A percentile compares a stretch with the other conserved stretches of the same genome.
Evolutionary conservation across 2,797 vertebrate species (phyloP).

Genomic region (Scarus forsteni): DNA sequence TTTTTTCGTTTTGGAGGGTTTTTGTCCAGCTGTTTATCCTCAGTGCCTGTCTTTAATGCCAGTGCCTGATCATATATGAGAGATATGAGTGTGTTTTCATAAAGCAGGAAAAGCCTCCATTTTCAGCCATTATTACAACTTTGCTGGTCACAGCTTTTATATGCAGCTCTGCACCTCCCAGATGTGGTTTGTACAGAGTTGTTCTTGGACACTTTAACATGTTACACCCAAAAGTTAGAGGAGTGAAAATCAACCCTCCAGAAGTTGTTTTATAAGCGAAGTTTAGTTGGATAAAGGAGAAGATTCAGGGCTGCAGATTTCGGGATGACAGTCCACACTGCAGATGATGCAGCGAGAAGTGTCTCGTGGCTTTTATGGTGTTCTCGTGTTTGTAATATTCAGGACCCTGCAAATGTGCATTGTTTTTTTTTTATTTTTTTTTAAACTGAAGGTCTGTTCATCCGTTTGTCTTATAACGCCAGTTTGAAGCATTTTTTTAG

Average conservation of each 20-base stretch:
- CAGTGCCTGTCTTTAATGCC: slow-evolving; percentile 43
- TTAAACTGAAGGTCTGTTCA: too few relatives aligned
- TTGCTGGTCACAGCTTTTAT: slow-evolving; percentile 50
- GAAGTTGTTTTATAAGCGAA: slow-evolving; percentile 2
- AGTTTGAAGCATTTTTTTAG: too few relatives aligned
- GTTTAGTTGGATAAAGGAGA: slow-evolving; percentile 26
- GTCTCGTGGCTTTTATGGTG: too few relatives aligned
- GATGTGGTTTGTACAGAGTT: slow-evolving; percentile 50
- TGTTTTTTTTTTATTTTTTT: too few relatives aligned
- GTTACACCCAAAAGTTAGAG: slow-evolving; percentile 38
- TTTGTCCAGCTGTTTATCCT: slow-evolving; percentile 27
- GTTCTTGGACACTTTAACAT: slow-evolving; percentile 16
- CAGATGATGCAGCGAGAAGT: too few relatives aligned
- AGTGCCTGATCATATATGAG: slow-evolving; percentile 33
- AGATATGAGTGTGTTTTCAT: slow-evolving; percentile 6
- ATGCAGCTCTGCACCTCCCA: slow-evolving; percentile 31
- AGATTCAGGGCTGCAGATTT: neutral
- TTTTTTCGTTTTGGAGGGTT: slow-evolving; percentile 20
- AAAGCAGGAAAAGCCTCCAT: slow-evolving; percentile 43
- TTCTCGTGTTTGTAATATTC: too few relatives aligned
- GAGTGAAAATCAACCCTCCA: slow-evolving; percentile 3
- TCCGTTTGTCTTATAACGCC: too few relatives aligned
- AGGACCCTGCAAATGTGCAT: too few relatives aligned
- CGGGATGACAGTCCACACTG: too few relatives aligned
- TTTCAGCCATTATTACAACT: slow-evolving; percentile 48